Evolutionary conservation across 2,113 vertebrate species (phyloP), one percentile per base, ranked within the genome.

Genomic region (Xenotilapia longispinis): DNA sequence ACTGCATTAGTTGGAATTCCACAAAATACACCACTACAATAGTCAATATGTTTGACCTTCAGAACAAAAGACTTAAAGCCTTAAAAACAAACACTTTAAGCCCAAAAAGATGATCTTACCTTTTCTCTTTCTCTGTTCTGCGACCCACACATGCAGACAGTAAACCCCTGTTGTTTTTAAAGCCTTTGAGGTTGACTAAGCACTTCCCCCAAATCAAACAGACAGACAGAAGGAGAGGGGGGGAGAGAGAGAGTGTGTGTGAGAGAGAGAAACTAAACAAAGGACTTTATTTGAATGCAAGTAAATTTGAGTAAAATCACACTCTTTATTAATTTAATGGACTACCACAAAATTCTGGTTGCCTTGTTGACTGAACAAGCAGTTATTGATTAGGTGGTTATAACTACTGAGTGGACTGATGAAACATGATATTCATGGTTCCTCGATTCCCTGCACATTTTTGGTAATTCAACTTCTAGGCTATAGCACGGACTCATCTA

Each of bases 141-240:
- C 58, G 60, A 84, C 83, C 83, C 51, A 83, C 55, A 88, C 83
- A 45, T 85, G 83, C 81, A 85, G 79, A 75, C 47, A 11, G 65
- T 45, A 51, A 82, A 88, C 6, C 58, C 23, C 84, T 58, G 54
- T 17, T 88, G 89, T 73, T 91, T 95, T 92, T 94, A 88, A 93
- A 93, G 91, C 51, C 31, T 88, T 42, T 28, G 54, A 70, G 51
- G 75, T 78, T 82, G 65, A 80, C 45, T 53, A 47, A 90, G 91
- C 84, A 85, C 91, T 73, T 87, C 92, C 93, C 92, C 90, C 91
- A 93, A 90, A 90, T 89, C 79, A 95, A 54, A 88, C 7, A 81
- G n/a, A n/a, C n/a, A n/a, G 36, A 82, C 21, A 19, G 73, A 49
- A 15, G n/a, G 86, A 75, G 82, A 21, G 58, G 55, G 54, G 42